Conservation (phyloP, 1,140 invertebrate genomes). For the Portunus trituberculatus region DNA sequence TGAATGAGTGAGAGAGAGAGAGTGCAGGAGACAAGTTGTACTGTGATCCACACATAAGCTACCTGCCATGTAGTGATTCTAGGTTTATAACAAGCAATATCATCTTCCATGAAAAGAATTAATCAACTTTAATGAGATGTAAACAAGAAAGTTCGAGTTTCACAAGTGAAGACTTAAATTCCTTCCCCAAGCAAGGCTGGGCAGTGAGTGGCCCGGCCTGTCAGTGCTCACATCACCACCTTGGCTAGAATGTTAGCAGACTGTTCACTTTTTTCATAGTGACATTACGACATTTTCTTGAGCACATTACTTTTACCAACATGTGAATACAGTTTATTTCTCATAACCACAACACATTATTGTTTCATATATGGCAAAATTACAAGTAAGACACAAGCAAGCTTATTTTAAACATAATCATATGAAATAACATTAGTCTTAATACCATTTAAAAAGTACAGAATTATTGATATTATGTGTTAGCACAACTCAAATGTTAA, state of each 20-base stretch:
- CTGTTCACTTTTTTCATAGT: neutral
- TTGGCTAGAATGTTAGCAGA: conserved; percentile 11
- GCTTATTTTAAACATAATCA: neutral
- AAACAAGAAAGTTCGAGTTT: neutral
- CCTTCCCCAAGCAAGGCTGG: neutral
- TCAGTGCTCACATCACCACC: neutral
- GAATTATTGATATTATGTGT: conserved; percentile 2
- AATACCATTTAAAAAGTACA: neutral
- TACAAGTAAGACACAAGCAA: neutral
- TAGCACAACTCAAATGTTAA: neutral
- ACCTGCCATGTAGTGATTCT: conserved; percentile 21
- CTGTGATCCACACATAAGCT: conserved; percentile 21
- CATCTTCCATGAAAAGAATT: conserved; percentile 23
- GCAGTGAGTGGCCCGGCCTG: neutral
- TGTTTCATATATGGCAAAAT: neutral
- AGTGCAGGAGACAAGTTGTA: neutral
- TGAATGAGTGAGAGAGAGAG: too few species aligned
- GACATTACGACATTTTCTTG: neutral
- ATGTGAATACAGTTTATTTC: neutral
- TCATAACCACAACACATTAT: neutral
- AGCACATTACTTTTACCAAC: conserved; percentile 13
- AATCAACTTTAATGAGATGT: neutral
- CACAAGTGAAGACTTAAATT: neutral
- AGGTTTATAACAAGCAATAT: conserved; percentile 23
- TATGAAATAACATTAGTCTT: neutral